Evolutionary conservation across 2,888 invertebrate species (phyloP).

Genomic region (Rhagophthalmus giganteus): DNA sequence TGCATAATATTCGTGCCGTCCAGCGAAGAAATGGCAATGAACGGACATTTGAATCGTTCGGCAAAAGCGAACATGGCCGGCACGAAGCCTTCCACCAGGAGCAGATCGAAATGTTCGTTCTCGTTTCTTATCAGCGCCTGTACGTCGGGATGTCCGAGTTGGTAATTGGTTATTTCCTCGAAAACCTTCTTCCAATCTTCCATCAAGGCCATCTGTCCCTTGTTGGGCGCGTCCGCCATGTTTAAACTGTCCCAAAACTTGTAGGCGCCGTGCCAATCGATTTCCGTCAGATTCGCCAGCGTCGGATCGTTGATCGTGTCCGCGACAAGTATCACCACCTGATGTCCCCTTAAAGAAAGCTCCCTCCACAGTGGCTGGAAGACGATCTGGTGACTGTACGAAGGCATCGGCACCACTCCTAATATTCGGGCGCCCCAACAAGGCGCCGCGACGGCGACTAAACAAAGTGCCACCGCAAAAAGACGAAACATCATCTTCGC

Average conservation of each 20-base stretch:
- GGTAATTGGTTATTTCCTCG: neutral
- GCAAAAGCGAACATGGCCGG: neutral
- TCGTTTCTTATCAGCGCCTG: neutral
- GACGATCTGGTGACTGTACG: constrained; percentile 57
- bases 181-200: neutral
- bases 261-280: too few species aligned
- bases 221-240: too few species aligned
- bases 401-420: constrained; percentile 53
- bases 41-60: neutral
- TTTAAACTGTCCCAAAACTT: too few species aligned
- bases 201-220: too few species aligned
- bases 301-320: constrained; percentile 50
- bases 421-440: constrained; percentile 51
- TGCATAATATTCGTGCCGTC: neutral
- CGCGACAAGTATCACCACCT: constrained; percentile 54
- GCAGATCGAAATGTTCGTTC: neutral
- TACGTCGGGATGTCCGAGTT: neutral
- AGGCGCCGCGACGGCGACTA: constrained; percentile 25
- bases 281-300: neutral
- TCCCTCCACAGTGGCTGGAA: constrained; percentile 54
- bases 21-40: neutral
- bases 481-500: too few species aligned
- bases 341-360: constrained; percentile 55
- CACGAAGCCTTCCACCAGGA: neutral
- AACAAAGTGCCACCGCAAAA: too few species aligned